Base-by-base conservation (phyloP, 1,140 invertebrate genomes). In the Aphelenchoides fujianensis region DNA sequence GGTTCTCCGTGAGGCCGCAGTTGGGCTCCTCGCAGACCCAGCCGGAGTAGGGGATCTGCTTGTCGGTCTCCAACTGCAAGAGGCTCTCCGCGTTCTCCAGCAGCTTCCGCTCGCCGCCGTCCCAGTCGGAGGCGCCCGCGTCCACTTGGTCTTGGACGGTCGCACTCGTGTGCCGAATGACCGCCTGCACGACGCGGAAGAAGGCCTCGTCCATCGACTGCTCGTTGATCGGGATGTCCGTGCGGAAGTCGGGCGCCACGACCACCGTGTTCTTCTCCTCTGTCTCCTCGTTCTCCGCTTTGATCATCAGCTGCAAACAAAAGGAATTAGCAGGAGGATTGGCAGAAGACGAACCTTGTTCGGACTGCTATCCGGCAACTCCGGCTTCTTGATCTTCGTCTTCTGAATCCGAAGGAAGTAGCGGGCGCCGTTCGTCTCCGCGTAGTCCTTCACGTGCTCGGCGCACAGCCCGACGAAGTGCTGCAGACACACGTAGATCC, bases 1-100 rank as follows among this genome's bases (percentile, higher is more conserved):
- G 87, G 87, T 99, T 99, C 74, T 90, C 91, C 5, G 90, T 92
- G 41, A 96, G 87, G 81, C 95, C 93, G 87, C 97, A 99, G 79
- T 92, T 91, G 80, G 91, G 82, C 92, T 93, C 74, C 90, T 89
- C 71, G 54, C 82, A 83, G 1, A 61, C 30, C 81, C 81, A 83
- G 53, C 78, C 81, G 5, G 31, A 37, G 35, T 74, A 59, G 5
- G 77, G 57, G 30, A 82, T 35, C 34, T 68, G 35, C 36, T 79
- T 77, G 19, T 69, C 16, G 16, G 32, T 54, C 31, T 78, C 73
- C 3, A 76, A 69, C 28, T 73, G 16, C 57, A 73, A 69, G 9
- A 70, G 41, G 54, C 74, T 73, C 52, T 81, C 55, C 9, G 59
- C 64, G 32, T 74, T 62, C 63, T 72, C 70, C 7, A 78, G 69